Percentiles rank a stretch among this genome's conserved stretches.
Conservation (phyloP, 2,797 vertebrate species). For the Pristis pectinata region DNA sequence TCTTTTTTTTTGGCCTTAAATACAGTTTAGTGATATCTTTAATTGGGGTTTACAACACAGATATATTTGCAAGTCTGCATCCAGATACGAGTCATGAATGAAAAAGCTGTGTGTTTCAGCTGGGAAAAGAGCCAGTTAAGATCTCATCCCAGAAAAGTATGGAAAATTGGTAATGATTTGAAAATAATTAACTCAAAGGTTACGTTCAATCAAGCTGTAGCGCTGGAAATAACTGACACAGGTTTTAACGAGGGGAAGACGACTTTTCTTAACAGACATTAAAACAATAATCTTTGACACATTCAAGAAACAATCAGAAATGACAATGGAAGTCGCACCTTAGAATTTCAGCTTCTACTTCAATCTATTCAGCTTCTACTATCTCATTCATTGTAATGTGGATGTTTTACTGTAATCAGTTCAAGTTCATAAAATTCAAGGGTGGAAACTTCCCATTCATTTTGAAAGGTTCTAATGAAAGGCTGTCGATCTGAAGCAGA, state of each 20-base stretch:
- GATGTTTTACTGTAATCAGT: background rate
- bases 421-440: background rate
- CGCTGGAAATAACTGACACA: background rate
- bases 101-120: background rate
- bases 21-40: background rate
- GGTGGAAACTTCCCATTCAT: background rate
- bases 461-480: no score
- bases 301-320: background rate
- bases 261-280: background rate
- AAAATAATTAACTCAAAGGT: background rate
- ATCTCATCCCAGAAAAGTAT: background rate
- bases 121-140: background rate
- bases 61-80: background rate
- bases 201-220: background rate
- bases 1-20: background rate
- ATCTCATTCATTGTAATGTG: background rate
- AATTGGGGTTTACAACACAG: background rate
- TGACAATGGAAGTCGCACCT: background rate
- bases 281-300: background rate
- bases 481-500: no score
- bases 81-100: background rate
- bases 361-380: background rate
- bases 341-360: background rate
- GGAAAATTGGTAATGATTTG: background rate
- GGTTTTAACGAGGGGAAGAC: background rate